Percentiles rank a stretch among this genome's conserved stretches.
phyloP scores from a whole-genome alignment of 1,140 invertebrate genomes.

The Drosophila novamexicana region DNA sequence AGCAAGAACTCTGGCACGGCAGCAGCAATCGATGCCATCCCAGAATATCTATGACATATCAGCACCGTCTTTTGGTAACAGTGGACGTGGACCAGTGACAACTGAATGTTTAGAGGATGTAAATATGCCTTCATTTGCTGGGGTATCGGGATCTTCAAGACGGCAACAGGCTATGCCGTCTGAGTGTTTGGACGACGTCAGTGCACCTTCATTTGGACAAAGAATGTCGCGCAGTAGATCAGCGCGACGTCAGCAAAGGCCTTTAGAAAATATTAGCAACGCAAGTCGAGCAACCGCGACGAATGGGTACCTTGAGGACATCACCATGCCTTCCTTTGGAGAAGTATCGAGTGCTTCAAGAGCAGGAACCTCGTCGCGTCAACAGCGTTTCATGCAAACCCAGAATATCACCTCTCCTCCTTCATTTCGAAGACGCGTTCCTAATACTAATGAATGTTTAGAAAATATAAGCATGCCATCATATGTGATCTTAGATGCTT shows the following conservation, averaged over 20 bases:
- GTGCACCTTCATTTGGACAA: neutral
- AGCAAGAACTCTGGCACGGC: neutral
- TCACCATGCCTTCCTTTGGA: constrained; percentile 17
- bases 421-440: neutral
- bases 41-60: constrained; percentile 13
- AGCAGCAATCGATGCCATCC: constrained; percentile 5
- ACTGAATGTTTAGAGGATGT: neutral
- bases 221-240: neutral
- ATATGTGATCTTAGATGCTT: neutral
- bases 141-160: neutral
- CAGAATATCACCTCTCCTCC: constrained; percentile 10
- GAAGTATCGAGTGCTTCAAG: constrained; percentile 9
- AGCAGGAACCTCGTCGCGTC: neutral
- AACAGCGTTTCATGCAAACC: constrained; percentile 4
- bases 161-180: neutral
- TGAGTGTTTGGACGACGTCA: neutral
- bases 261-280: neutral
- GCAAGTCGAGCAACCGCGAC: neutral
- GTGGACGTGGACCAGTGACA: neutral
- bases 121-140: constrained; percentile 7
- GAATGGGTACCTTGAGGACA: constrained; percentile 7
- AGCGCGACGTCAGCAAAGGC: neutral
- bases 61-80: neutral
- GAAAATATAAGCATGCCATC: constrained; percentile 13
- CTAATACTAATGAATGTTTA: neutral